Evolutionary conservation across 2,797 vertebrate genomes (phyloP), one percentile per base, ranked within the genome.

Genomic region (Percopsis omiscomaycus): DNA sequence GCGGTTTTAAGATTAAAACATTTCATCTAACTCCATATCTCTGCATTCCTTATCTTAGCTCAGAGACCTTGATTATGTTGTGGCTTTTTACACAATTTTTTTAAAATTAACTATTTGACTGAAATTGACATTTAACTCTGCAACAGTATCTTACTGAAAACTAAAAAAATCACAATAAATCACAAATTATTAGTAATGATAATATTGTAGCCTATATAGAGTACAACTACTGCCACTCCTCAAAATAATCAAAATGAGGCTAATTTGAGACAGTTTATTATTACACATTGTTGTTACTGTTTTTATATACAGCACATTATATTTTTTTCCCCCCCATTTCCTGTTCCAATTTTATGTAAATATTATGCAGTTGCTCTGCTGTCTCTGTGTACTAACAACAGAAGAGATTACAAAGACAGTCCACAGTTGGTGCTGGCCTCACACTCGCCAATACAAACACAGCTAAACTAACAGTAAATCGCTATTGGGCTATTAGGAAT

Each of bases 391-490:
- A 37, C 46, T 59, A 29, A 49, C 60, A 63, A 54, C 61, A 73
- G 66, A 66, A 55, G 64, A 77, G 63, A 49, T 30, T 30, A 55
- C 27, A 15, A 14, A 55, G 12, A n/a, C 52, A 12, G n/a, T 15
- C 27, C 16, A 54, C 30, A 71, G 14, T 44, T 75, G 59, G 51
- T 22, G 58, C 64, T 67, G 59, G 30, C 71, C 47, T 47, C 58
- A 48, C 50, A 32, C 59, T 27, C 44, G 60, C 65, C 65, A 78
- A 73, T 55, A 75, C 71, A 68, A 79, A 75, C 75, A 74, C 73
- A 75, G 70, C 66, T 73, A 70, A 75, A 75, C 61, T 12, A 76
- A 73, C 57, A 81, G 14, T 50, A 46, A 55, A 14, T 55, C 57
- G 16, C 46, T 55, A 28, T 48, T 57, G 45, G 64, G 55, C 57